These are phyloP conservation scores for Pangasianodon hypophthalmus DNA, from an alignment of 2,113 vertebrate genomes.

Conservation along the genomic window DNA sequence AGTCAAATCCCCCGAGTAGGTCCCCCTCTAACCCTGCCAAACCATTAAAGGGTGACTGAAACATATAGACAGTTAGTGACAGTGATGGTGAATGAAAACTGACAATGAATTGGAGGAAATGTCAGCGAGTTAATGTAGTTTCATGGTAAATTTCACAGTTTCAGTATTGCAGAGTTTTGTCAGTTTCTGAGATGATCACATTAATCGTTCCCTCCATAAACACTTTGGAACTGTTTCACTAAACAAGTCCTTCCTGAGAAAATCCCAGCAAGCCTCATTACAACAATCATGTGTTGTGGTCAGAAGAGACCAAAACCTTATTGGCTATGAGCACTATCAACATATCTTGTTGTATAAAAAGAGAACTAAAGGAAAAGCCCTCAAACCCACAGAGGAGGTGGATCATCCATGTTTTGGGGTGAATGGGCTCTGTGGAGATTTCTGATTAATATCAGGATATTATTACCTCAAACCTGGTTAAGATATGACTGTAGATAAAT, in stretches of 20 bases:
- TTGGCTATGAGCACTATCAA: neutral
- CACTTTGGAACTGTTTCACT: neutral
- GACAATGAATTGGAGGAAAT: neutral
- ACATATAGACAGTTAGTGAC: neutral
- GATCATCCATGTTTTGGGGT: neutral
- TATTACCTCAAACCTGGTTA: neutral
- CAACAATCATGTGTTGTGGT: neutral
- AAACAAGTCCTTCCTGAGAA: neutral
- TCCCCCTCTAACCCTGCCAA: neutral
- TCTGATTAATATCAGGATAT: neutral
- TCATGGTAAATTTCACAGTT: neutral
- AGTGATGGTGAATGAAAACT: neutral
- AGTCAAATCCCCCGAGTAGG: neutral
- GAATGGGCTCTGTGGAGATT: neutral
- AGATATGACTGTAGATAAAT: neutral
- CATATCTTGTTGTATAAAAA: neutral
- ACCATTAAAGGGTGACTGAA: neutral
- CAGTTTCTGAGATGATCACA: neutral
- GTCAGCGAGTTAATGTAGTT: neutral
- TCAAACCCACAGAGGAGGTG: neutral
- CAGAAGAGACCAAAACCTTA: neutral
- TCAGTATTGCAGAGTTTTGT: neutral
- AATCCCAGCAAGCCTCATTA: neutral
- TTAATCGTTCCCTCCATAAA: neutral
- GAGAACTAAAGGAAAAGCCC: neutral